Evolutionary conservation across 1,140 invertebrate genomes (phyloP).

Genomic region (roundworm (Caenorhabditis elegans)): DNA sequence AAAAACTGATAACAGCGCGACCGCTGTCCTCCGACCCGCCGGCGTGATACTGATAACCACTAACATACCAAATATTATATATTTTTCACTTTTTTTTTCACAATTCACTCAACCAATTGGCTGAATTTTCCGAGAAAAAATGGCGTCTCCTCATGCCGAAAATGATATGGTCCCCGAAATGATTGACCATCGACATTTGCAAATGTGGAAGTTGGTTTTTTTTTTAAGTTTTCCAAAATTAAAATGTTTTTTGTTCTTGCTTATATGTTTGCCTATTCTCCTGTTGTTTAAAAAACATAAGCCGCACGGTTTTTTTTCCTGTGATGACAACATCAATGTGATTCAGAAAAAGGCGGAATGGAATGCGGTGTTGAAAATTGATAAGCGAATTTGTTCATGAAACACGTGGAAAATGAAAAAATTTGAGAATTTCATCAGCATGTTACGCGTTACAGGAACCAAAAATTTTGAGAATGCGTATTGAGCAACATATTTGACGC

Average conservation of each 20-base stretch:
- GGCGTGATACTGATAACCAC: slow-evolving; percentile 24
- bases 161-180: slow-evolving; percentile 19
- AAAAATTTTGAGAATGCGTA: too few relatives aligned
- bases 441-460: too few relatives aligned
- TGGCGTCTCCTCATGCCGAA: neutral
- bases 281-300: neutral
- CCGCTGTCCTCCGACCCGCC: slow-evolving; percentile 11
- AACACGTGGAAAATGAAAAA: neutral
- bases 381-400: too few relatives aligned
- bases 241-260: neutral
- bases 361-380: too few relatives aligned
- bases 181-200: slow-evolving; percentile 12
- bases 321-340: slow-evolving; percentile 8
- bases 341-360: neutral
- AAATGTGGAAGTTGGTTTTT: slow-evolving; percentile 21
- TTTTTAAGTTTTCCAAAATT: too few relatives aligned
- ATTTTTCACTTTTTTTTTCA: neutral
- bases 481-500: too few relatives aligned
- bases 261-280: too few relatives aligned
- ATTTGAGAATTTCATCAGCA: neutral
- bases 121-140: too few relatives aligned
- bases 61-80: slow-evolving; percentile 30
- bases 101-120: neutral
- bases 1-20: too few relatives aligned
- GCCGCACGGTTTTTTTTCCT: too few relatives aligned